phyloP scores from a whole-genome alignment of 2,888 invertebrate species.

The Tenodera sinensis region DNA sequence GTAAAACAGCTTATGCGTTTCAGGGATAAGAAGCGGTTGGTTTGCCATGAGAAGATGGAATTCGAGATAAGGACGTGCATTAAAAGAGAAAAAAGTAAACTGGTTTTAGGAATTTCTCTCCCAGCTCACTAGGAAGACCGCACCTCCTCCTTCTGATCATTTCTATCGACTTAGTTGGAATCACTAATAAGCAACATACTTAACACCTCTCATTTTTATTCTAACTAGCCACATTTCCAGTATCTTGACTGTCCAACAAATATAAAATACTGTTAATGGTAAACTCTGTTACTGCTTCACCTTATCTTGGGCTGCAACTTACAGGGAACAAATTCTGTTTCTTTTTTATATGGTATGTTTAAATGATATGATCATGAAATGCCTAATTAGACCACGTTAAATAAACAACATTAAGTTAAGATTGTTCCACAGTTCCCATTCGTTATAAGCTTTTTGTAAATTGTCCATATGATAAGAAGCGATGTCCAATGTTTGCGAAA shows the following conservation, averaged over 20 bases:
- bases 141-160: background rate
- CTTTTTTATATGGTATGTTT: too few relatives aligned
- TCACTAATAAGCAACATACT: background rate
- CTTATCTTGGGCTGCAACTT: too few relatives aligned
- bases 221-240: background rate
- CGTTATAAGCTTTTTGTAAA: too few relatives aligned
- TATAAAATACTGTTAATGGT: background rate
- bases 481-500: too few relatives aligned
- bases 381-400: too few relatives aligned
- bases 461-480: too few relatives aligned
- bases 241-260: background rate
- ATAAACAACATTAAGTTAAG: too few relatives aligned
- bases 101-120: background rate
- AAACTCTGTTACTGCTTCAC: background rate
- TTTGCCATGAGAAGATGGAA: background rate
- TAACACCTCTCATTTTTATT: background rate
- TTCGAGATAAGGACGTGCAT: background rate
- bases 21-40: background rate
- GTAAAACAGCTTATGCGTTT: background rate
- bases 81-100: background rate
- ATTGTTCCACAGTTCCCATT: too few relatives aligned
- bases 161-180: background rate
- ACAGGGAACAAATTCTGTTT: too few relatives aligned
- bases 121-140: background rate
- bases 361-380: too few relatives aligned